Conservation (phyloP, 2,113 vertebrate genomes). For the Steatornis caripensis region DNA sequence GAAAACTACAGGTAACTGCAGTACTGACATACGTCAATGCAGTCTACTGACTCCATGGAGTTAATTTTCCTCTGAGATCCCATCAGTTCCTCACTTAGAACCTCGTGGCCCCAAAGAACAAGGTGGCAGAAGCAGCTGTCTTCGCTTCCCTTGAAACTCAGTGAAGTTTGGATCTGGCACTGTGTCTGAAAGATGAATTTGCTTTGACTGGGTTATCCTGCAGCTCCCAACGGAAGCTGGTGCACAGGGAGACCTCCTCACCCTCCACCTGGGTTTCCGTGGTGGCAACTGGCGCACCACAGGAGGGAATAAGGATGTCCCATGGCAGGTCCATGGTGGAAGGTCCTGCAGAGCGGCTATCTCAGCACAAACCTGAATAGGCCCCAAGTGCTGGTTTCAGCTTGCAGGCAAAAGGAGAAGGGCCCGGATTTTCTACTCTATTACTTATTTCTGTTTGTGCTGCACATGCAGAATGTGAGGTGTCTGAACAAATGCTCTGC, state of each 20-base stretch:
- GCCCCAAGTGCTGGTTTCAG: neutral
- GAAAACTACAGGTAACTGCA: neutral
- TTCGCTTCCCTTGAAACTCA: neutral
- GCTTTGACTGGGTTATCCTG: accelerated
- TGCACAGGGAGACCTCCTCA: accelerated
- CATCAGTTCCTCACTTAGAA: neutral
- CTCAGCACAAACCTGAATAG: neutral
- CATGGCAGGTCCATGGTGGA: accelerated
- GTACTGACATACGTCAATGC: neutral
- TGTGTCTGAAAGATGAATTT: neutral
- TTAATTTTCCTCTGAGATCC: neutral
- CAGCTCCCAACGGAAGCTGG: accelerated
- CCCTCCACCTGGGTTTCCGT: neutral
- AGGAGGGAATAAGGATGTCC: accelerated
- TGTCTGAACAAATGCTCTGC: neutral
- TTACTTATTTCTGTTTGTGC: neutral
- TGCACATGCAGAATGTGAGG: neutral
- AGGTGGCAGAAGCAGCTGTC: neutral
- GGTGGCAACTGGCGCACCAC: neutral
- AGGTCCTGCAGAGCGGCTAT: neutral
- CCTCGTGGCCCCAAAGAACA: neutral
- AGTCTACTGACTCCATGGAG: neutral
- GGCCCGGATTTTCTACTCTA: neutral
- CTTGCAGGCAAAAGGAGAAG: neutral
- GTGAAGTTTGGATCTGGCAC: neutral